phyloP scores from a whole-genome alignment of 2,888 invertebrate species.

The Latrodectus elegans region DNA sequence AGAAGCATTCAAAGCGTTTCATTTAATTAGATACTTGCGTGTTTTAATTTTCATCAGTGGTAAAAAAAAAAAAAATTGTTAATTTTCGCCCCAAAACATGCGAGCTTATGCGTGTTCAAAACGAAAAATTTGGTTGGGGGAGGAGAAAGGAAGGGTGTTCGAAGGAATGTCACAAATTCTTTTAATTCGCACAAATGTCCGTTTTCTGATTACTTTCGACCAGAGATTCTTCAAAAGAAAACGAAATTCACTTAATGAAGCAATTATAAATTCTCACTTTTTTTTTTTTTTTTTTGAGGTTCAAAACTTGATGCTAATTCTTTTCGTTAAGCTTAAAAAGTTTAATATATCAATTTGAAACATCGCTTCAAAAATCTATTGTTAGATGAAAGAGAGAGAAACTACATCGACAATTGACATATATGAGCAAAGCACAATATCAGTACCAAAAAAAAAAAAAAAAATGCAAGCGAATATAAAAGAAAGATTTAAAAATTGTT shows the following conservation, averaged over 20 bases:
- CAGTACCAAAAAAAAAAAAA: too few species aligned
- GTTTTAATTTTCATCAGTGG: not conserved
- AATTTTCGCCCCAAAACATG: not conserved
- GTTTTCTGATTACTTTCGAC: slow-evolving; percentile 27
- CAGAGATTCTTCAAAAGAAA: not conserved
- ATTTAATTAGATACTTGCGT: slow-evolving; percentile 1
- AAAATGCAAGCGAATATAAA: too few species aligned
- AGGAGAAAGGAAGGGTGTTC: not conserved
- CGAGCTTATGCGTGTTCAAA: slow-evolving; percentile 5
- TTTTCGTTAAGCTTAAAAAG: too few species aligned
- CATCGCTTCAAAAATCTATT: too few species aligned
- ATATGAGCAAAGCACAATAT: too few species aligned
- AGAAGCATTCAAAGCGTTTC: not conserved
- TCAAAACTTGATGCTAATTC: too few species aligned
- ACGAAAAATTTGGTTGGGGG: not conserved
- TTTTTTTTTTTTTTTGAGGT: not conserved
- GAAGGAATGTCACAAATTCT: slow-evolving; percentile 29
- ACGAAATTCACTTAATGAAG: slow-evolving; percentile 25
- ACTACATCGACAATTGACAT: too few species aligned
- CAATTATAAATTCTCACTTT: slow-evolving; percentile 28
- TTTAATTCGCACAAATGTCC: slow-evolving; percentile 28
- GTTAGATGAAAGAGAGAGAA: too few species aligned
- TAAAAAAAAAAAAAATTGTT: not conserved
- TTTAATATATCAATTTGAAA: too few species aligned
- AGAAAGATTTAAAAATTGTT: too few species aligned